Evolutionary conservation across 2,797 vertebrate species (phyloP), one percentile per base, ranked within the genome.

Genomic region (Nasua narica): DNA sequence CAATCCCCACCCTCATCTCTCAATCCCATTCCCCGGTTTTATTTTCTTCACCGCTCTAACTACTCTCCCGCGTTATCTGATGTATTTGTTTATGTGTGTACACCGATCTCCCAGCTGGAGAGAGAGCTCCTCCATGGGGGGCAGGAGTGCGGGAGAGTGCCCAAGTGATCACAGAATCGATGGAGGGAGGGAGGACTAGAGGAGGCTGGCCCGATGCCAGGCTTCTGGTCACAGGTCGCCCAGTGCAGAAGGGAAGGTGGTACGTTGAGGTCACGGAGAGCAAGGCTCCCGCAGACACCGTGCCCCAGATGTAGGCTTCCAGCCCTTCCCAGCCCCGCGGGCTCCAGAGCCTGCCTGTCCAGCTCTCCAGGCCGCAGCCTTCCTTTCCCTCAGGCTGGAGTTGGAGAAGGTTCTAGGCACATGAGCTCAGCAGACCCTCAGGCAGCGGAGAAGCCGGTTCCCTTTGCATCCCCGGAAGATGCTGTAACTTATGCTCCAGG

Each of bases 101-200:
- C 16, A 0, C 27, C 2, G 19, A 29, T 77, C 50, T 82, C 18
- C 23, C 86, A 25, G 76, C 76, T 43, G 72, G 48, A 15, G 29
- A 32, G 14, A 37, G 29, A 2, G 15, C 1, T 32, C 79, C 85
- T 37, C 2, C 11, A 2, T 0, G 35, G 46, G 78, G 37, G 0
- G 1, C 37, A 18, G 16, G 40, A 25, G 56, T 2, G 62, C 0
- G 4, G 46, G 9, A 0, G 37, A 40, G 35, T 1, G 77, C 77
- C 8, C 74, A 25, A 52, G 29, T 23, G 67, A 27, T 46, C 5
- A 5, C 32, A 46, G 8, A 32, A 11, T 8, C 3, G 19, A 46
- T 23, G 5, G 8, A 2, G 19, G 10, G 19, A 5, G 52, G 35
- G 6, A 9, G n/a, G 10, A 1, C 0, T 14, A 13, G 12, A 11